A percentile compares a stretch with the other conserved stretches of the same genome.
Evolutionary conservation across 2,888 invertebrate species (phyloP).

Genomic region (Bembecia ichneumoniformis): DNA sequence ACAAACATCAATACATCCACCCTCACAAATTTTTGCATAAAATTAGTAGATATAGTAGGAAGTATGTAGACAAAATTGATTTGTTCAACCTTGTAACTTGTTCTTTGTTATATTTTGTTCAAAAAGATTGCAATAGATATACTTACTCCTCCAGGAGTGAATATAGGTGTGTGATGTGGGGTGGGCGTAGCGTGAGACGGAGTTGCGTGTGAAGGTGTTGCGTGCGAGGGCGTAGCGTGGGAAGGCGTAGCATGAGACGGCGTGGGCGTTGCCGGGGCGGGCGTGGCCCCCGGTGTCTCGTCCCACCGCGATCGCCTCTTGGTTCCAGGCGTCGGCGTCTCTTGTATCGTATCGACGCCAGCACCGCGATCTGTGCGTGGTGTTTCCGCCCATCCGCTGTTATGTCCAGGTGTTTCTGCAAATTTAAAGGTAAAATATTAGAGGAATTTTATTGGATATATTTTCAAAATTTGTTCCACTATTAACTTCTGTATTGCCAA

Average conservation of each 20-base stretch:
- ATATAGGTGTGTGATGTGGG: slow-evolving; percentile 66
- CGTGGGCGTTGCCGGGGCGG: slow-evolving; percentile 81
- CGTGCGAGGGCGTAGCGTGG: slow-evolving; percentile 80
- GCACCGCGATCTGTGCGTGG: slow-evolving; percentile 93
- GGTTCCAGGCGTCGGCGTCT: slow-evolving; percentile 95
- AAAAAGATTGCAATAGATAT: neutral
- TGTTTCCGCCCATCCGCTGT: slow-evolving; percentile 99
- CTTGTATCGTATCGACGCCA: slow-evolving; percentile 84
- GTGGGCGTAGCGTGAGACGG: slow-evolving; percentile 76
- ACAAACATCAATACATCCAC: no score
- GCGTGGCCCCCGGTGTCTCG: slow-evolving; percentile 91
- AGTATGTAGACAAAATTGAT: neutral
- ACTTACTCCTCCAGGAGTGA: slow-evolving; percentile 85
- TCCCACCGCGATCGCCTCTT: slow-evolving; percentile 99
- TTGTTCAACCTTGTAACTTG: neutral
- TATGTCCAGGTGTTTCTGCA: slow-evolving; percentile 94
- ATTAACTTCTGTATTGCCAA: no score
- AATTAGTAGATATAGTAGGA: neutral
- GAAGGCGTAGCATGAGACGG: slow-evolving; percentile 81
- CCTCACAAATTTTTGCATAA: no score
- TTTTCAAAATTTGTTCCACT: no score
- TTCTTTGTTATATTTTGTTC: neutral
- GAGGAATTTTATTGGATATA: no score
- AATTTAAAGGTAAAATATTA: no score
- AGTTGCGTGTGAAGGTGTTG: slow-evolving; percentile 79